Evolutionary conservation across 2,113 vertebrate genomes (phyloP), one percentile per base, ranked within the genome.

Genomic region (Ia io): DNA sequence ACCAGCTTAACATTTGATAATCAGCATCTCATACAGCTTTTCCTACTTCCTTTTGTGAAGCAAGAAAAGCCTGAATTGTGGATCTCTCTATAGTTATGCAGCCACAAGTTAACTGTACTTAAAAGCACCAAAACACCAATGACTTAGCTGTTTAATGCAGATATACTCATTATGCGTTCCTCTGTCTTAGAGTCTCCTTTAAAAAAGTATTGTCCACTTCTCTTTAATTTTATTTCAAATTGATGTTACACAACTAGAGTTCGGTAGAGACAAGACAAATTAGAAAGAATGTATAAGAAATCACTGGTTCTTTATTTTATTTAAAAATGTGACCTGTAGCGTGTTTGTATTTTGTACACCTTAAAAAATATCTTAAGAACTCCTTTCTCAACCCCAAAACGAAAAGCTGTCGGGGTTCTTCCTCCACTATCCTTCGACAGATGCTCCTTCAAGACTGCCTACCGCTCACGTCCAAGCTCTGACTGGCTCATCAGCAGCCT

Each of bases 201-300:
- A 17, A 12, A 82, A 84, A 90, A 88, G 10, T 61, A 59, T 10
- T 20, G 37, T 63, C 32, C 51, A 56, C 61, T 77, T 93, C 11
- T 65, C 53, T 84, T 88, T 42, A 69, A 49, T 91, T 94, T 90
- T 61, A 78, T 74, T 93, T 87, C 90, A 93, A 84, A 82, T 28
- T 80, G 44, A 76, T 89, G 44, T 61, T 88, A 40, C 1, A 40
- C 22, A 94, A 93, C 35, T 84, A 70, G 37, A 84, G 70, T 51
- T 76, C 12, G 59, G 37, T 35, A 86, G 78, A 87, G 88, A 67
- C 12, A 63, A 14, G 40, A 80, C 76, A 83, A 74, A 65, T 69
- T 13, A 53, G 73, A 51, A 90, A 86, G 44, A 67, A 59, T 61
- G 84, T 67, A 69, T 5, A 83, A 94, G 53, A 87, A 92, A 82